phyloP scores from a whole-genome alignment of 2,888 invertebrate genomes.

The Stictocephala bisonia region DNA sequence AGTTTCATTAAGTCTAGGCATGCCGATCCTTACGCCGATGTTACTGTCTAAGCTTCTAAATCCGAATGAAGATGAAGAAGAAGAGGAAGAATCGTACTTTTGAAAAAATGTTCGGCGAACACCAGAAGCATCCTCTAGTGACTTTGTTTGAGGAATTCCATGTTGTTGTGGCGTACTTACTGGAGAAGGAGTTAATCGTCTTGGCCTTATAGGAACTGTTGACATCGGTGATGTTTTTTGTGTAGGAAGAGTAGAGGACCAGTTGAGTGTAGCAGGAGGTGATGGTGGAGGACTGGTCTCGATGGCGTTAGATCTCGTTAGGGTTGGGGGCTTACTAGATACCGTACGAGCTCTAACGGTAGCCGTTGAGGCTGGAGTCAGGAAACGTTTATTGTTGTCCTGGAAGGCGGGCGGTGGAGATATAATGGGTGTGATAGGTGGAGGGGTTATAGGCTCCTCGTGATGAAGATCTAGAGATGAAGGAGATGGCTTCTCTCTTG shows the following conservation, averaged over 20 bases:
- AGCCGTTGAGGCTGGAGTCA: slow-evolving; percentile 52
- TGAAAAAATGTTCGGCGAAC: slow-evolving; percentile 71
- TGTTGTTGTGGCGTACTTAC: slow-evolving; percentile 56
- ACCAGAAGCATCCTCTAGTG: slow-evolving; percentile 68
- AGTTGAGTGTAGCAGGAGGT: slow-evolving; percentile 63
- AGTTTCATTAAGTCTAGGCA: slow-evolving; percentile 64
- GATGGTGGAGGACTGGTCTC: slow-evolving; percentile 68
- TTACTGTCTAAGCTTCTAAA: slow-evolving; percentile 73
- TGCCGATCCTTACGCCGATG: slow-evolving; percentile 58
- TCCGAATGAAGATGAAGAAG: slow-evolving; percentile 71
- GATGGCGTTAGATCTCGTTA: slow-evolving; percentile 67
- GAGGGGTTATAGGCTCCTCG: slow-evolving; percentile 68
- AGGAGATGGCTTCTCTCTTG: slow-evolving; percentile 50
- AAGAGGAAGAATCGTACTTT: slow-evolving; percentile 68
- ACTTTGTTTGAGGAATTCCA: slow-evolving; percentile 67
- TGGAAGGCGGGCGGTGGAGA: slow-evolving; percentile 79
- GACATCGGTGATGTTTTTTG: slow-evolving; percentile 57
- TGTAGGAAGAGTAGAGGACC: slow-evolving; percentile 61
- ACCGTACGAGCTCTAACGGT: slow-evolving; percentile 60
- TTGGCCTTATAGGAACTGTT: slow-evolving; percentile 59
- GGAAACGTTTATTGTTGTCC: slow-evolving; percentile 64
- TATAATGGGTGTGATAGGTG: slow-evolving; percentile 76
- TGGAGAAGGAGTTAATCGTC: slow-evolving; percentile 58
- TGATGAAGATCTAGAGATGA: slow-evolving; percentile 50
- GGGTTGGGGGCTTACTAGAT: slow-evolving; percentile 64